Evolutionary conservation across 2,888 invertebrate genomes (phyloP).

Genomic region (Ichneumoninae sp.): DNA sequence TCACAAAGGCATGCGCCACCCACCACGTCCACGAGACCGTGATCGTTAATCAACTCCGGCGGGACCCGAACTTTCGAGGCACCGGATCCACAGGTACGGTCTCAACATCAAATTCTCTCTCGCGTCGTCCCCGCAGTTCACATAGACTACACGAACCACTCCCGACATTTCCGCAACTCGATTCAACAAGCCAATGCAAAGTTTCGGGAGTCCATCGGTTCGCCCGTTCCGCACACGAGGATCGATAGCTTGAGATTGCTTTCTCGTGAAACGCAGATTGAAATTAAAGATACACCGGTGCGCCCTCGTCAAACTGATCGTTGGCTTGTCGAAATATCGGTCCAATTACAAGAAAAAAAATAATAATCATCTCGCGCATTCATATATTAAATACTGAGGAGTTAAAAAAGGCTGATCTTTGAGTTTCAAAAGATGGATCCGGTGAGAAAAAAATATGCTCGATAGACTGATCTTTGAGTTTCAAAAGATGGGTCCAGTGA

Average conservation of each 20-base stretch:
- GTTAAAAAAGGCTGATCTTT: background rate
- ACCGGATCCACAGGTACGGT: slow-evolving; percentile 82
- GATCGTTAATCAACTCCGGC: slow-evolving; percentile 84
- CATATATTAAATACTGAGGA: background rate
- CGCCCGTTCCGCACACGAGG: slow-evolving; percentile 17
- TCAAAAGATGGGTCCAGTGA: background rate
- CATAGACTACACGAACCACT: slow-evolving; percentile 37
- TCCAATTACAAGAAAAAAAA: background rate
- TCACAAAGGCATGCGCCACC: slow-evolving; percentile 85
- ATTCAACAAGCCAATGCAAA: slow-evolving; percentile 30
- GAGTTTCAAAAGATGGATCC: background rate
- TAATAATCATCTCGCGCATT: background rate
- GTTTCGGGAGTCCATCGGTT: slow-evolving; percentile 28
- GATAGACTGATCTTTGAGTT: background rate
- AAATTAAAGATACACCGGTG: background rate
- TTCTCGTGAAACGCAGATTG: background rate
- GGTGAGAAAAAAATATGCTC: background rate
- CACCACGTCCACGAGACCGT: slow-evolving; percentile 82
- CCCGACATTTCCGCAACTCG: slow-evolving; percentile 46
- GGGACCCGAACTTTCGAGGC: slow-evolving; percentile 82
- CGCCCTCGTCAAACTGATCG: background rate
- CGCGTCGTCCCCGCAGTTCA: slow-evolving; percentile 68
- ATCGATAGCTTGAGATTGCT: slow-evolving; percentile 15
- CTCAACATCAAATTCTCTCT: slow-evolving; percentile 70
- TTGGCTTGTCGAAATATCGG: background rate